phyloP scores from a whole-genome alignment of 2,113 vertebrate genomes.

The Siniperca chuatsi region DNA sequence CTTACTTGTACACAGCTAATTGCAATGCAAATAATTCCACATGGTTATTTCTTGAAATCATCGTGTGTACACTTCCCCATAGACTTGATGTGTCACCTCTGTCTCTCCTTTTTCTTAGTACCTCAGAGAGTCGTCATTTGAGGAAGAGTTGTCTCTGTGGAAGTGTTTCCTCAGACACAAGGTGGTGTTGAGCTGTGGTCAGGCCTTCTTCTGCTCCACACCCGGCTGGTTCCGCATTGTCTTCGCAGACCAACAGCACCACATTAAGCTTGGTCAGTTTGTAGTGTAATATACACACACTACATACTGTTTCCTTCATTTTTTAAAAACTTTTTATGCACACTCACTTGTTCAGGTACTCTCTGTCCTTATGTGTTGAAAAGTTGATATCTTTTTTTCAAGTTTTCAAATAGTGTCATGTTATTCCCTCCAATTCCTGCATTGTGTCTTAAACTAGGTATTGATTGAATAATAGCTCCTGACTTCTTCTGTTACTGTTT shows the following conservation, averaged over 20 bases:
- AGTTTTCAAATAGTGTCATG: neutral
- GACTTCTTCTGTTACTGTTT: conserved; percentile 20
- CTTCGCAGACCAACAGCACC: conserved; percentile 88
- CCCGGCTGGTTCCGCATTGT: conserved; percentile 97
- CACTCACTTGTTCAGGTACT: neutral
- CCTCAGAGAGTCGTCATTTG: conserved; percentile 88
- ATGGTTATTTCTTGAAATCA: neutral
- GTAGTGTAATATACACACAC: no score
- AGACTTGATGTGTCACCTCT: conserved; percentile 5
- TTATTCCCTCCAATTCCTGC: neutral
- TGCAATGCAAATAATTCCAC: neutral
- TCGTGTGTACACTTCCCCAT: neutral
- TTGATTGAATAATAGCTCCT: conserved; percentile 21
- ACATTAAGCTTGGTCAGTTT: conserved; percentile 89
- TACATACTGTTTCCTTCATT: neutral
- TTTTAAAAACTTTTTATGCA: neutral
- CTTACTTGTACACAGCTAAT: conserved; percentile 1
- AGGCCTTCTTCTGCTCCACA: conserved; percentile 90
- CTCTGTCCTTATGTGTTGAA: neutral
- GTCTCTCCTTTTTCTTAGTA: conserved; percentile 81
- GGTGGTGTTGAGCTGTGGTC: conserved; percentile 90
- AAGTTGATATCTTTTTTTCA: neutral
- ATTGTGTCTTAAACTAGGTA: neutral
- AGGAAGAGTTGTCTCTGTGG: conserved; percentile 91
- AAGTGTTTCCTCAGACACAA: conserved; percentile 90